These are phyloP conservation scores for Rhabditophanes sp. DNA, from an alignment of 2,888 invertebrate species.

Conservation along the genomic window DNA sequence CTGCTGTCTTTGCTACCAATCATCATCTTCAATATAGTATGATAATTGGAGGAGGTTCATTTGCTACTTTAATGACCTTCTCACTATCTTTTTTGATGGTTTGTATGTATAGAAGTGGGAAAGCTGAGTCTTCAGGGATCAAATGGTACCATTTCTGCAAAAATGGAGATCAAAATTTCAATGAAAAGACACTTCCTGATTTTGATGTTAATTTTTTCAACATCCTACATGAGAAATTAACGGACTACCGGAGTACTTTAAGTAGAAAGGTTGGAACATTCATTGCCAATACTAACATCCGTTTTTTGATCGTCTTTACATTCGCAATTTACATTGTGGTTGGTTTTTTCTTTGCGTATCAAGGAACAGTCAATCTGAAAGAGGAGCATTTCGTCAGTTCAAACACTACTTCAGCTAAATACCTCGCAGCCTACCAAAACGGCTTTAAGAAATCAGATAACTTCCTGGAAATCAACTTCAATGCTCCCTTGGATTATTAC, in stretches of 20 bases:
- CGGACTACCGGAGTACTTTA: constrained; percentile 26
- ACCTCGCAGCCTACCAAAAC: constrained; percentile 18
- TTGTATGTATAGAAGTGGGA: constrained; percentile 21
- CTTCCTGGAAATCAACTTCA: constrained; percentile 17
- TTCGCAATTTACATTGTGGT: constrained; percentile 28
- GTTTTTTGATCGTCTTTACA: constrained; percentile 16
- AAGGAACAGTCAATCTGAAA: too few relatives aligned
- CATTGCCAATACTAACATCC: constrained; percentile 16
- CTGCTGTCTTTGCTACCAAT: constrained; percentile 16
- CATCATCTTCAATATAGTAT: constrained; percentile 21
- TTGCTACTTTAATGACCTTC: constrained; percentile 25
- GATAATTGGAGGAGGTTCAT: constrained; percentile 20
- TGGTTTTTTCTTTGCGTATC: too few relatives aligned
- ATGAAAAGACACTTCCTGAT: constrained; percentile 19
- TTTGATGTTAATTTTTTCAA: constrained; percentile 14
- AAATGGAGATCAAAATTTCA: constrained; percentile 37
- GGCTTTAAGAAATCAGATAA: constrained; percentile 11
- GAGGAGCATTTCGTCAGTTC: constrained; percentile 28
- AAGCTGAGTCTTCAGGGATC: constrained; percentile 33
- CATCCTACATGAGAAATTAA: constrained; percentile 32
- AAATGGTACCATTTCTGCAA: constrained; percentile 40
- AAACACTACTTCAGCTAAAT: constrained; percentile 13
- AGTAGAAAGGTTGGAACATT: constrained; percentile 21
- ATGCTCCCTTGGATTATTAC: constrained; percentile 16
- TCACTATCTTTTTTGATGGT: constrained; percentile 26